phyloP scores from a whole-genome alignment of 2,113 vertebrate species.

The Murina feae region DNA sequence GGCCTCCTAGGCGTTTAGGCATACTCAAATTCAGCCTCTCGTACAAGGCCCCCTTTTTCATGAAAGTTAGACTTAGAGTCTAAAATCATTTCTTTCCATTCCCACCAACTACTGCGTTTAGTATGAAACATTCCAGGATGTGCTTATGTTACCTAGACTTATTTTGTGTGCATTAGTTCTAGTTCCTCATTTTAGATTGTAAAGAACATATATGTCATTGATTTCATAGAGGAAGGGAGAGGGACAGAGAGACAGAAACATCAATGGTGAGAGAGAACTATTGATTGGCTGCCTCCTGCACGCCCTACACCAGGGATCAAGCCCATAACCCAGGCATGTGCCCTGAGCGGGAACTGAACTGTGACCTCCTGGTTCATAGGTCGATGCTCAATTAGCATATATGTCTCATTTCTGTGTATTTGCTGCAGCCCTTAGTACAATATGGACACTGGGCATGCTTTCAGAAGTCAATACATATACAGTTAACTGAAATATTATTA shows the following conservation, averaged over 20 bases:
- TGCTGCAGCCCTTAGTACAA: not conserved
- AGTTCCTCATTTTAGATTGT: not conserved
- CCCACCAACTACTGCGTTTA: not conserved
- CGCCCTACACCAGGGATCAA: too few species aligned
- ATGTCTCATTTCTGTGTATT: not conserved
- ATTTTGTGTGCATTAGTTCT: not conserved
- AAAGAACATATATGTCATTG: not conserved
- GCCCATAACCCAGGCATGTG: too few species aligned
- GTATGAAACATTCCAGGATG: not conserved
- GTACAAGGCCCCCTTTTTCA: not conserved
- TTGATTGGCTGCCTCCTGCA: too few species aligned
- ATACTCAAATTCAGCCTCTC: not conserved
- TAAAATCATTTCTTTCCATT: not conserved
- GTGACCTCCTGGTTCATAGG: too few species aligned
- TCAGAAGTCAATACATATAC: not conserved
- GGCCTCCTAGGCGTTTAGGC: not conserved
- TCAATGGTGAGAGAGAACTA: too few species aligned
- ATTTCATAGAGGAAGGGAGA: too few species aligned
- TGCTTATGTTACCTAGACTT: not conserved
- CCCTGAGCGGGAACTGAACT: too few species aligned
- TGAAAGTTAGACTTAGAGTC: not conserved
- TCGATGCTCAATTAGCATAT: not conserved
- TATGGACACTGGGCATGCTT: not conserved
- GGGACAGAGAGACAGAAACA: too few species aligned
- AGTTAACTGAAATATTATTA: not conserved